phyloP scores from a whole-genome alignment of 1,140 invertebrate genomes.

The Calycopis cecrops region DNA sequence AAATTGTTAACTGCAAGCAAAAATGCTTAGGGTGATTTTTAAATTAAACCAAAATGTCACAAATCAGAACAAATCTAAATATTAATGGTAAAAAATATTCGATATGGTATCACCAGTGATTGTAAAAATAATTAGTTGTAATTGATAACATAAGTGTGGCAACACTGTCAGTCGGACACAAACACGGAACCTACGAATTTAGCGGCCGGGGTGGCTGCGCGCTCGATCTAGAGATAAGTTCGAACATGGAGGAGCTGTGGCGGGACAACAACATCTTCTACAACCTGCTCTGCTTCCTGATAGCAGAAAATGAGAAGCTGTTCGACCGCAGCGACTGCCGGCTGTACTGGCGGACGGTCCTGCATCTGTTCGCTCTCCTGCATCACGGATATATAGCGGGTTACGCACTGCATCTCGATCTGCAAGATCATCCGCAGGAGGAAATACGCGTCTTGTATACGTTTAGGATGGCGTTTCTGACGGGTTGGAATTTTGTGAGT shows the following conservation, averaged over 20 bases:
- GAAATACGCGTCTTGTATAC: slow-evolving; percentile 36
- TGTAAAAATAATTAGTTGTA: slow-evolving; percentile 23
- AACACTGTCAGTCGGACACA: neutral
- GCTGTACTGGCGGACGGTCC: slow-evolving; percentile 54
- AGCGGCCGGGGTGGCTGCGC: slow-evolving; percentile 23
- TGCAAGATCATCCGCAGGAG: slow-evolving; percentile 21
- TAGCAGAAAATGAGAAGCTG: slow-evolving; percentile 60
- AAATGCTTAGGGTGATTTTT: no score
- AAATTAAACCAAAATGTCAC: no score
- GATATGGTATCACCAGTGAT: slow-evolving; percentile 16
- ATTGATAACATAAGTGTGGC: neutral
- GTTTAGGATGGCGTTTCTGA: slow-evolving; percentile 38
- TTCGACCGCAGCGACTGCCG: slow-evolving; percentile 51
- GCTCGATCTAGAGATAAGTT: slow-evolving; percentile 14
- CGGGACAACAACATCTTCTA: slow-evolving; percentile 54
- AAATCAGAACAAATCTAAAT: no score
- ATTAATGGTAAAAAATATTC: slow-evolving; percentile 21
- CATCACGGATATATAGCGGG: slow-evolving; percentile 39
- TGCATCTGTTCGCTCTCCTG: slow-evolving; percentile 37
- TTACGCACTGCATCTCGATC: slow-evolving; percentile 30
- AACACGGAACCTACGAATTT: neutral
- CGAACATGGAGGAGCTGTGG: slow-evolving; percentile 44
- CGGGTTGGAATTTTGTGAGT: slow-evolving; percentile 66
- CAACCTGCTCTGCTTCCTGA: slow-evolving; percentile 56
- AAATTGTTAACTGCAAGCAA: no score